Evolutionary conservation across 1,140 invertebrate species (phyloP), one percentile per base, ranked within the genome.

Genomic region (Euwallacea similis): DNA sequence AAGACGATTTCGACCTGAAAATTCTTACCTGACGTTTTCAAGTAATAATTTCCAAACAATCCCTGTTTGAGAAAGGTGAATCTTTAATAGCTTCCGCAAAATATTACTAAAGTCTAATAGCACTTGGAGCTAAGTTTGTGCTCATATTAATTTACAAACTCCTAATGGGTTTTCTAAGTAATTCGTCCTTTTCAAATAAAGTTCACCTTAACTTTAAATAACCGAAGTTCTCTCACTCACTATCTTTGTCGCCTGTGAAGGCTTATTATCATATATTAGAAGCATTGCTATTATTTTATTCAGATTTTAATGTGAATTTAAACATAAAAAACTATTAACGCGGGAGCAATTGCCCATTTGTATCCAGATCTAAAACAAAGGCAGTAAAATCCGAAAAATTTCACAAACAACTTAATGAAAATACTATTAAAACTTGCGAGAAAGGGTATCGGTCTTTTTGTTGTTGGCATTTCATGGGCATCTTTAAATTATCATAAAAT

Each of bases 401-500:
- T 41, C 7, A 15, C 11, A 47, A 46, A 44, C 42, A 47, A 63
- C 61, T 46, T 47, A 63, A 63, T 63, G 47, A 63, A 46, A 63
- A 42, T 63, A 63, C 16, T 47, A 63, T 16, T 66, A 13, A 54
- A 55, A 11, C 46, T 13, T 10, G 2, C 6, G 2, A 50, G 13
- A 50, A 13, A 50, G 46, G 46, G 13, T 10, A 50, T 50, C 13
- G 9, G 46, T 50, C 46, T 50, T 50, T 55, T 66, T 54, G 63
- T 66, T 46, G 15, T 66, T 33, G 16, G 41, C 33, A 42, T 55
- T 66, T 55, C 21, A 33, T 10, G 21, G 53, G 50, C 47, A 63
- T 63, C 63, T 54, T 42, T 66, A 54, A 66, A 66, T 66, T 66
- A 55, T 54, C 63, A 66, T 66, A 66, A 55, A 66, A 66, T 55